Base-by-base conservation (phyloP, 2,888 invertebrate species). In the Orthonychiurus folsomi region DNA sequence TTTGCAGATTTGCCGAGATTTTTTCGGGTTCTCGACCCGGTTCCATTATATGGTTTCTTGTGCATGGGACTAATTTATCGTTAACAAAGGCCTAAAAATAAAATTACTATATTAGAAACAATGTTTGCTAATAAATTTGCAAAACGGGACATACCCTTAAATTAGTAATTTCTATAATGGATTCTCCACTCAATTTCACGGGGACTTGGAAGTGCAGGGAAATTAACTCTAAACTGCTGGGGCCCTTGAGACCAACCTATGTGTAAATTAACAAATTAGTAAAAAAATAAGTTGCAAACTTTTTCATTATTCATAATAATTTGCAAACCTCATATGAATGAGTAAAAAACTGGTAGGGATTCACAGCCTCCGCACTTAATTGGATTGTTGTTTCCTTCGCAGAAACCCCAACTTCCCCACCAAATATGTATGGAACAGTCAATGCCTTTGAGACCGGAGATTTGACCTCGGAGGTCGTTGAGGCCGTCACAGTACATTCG, bases 181-280 rank as follows among this genome's bases (percentile, higher is more conserved):
- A 23, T 9, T 55, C 20, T 55, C 21, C 15, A 23, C 50, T 61
- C 26, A 67, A 28, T 26, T 60, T 66, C 1, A 64, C 65, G 12
- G 69, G 69, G 26, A 69, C 50, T 20, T 62, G 47, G n/a, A 69
- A 64, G 1, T 57, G 23, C 12, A 60, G 59, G 25, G 24, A 24
- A 20, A 65, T n/a, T 50, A 50, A 56, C 15, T 47, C 58, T 1
- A 69, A 28, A 9, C 65, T 48, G 48, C 60, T 62, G 1, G 57
- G 59, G 20, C 69, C 69, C 25, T 61, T 25, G 15, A 67, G 2
- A 2, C 56, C 56, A 2, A 69, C 61, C 50, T 66, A 61, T 47
- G 54, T 63, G 1, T 12, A 26, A n/a, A n/a, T n/a, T n/a, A n/a
- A n/a, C n/a, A n/a, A n/a, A n/a, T n/a, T n/a, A n/a, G n/a, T n/a